These are phyloP conservation scores for Agrochola macilenta DNA, from an alignment of 2,888 invertebrate genomes.

Conservation along the genomic window DNA sequence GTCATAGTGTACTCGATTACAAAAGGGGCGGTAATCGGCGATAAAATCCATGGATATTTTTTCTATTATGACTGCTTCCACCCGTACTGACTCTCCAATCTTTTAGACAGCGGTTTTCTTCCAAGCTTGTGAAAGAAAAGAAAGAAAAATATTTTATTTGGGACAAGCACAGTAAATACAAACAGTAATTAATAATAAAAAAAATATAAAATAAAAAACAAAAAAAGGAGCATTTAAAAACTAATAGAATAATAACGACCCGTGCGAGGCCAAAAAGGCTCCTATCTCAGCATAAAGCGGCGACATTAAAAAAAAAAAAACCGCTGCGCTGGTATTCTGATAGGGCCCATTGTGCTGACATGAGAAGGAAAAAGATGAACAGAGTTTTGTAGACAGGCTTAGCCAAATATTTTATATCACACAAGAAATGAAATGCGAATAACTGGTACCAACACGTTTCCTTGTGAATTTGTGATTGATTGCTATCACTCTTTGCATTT, in stretches of 20 bases:
- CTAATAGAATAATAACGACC: no score
- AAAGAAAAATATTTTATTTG: no score
- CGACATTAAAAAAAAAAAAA: no score
- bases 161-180: no score
- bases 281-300: no score
- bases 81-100: neutral
- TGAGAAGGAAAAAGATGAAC: neutral
- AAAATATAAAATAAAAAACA: no score
- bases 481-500: neutral
- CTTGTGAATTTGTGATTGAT: neutral
- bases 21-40: neutral
- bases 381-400: neutral
- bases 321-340: no score
- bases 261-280: no score
- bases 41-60: neutral
- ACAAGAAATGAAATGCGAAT: neutral
- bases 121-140: no score
- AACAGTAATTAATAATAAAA: no score
- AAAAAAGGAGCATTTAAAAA: no score
- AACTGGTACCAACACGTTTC: neutral
- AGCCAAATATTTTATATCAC: neutral
- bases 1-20: neutral
- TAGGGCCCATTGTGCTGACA: no score
- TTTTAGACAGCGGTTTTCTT: neutral
- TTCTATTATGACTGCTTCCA: neutral